These are phyloP conservation scores for Geotria australis DNA, from an alignment of 2,797 vertebrate genomes.

Conservation along the genomic window DNA sequence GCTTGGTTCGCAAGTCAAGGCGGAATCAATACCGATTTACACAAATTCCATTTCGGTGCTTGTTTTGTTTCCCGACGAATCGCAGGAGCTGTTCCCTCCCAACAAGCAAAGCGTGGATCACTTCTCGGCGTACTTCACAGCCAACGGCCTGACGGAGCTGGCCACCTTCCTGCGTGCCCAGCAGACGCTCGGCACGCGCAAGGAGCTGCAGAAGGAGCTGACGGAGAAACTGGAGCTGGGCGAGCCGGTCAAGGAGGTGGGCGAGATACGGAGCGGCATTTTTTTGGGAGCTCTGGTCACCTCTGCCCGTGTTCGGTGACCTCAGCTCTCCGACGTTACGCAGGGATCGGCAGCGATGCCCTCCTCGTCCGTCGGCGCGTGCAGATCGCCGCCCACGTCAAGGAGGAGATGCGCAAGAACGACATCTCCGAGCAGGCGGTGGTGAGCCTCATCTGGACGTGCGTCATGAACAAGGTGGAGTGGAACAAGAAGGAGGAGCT, in stretches of 20 bases:
- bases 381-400: constrained; percentile 46
- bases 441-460: constrained; percentile 52
- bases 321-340: too few relatives aligned
- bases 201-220: constrained; percentile 61
- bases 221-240: constrained; percentile 53
- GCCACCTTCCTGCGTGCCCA: constrained; percentile 47
- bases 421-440: constrained; percentile 42
- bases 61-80: background rate
- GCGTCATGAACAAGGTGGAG: constrained; percentile 58
- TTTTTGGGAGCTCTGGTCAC: too few relatives aligned
- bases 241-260: constrained; percentile 51
- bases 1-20: background rate
- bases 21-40: background rate
- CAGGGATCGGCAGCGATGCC: too few relatives aligned
- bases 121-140: constrained; percentile 53
- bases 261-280: constrained; percentile 1
- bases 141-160: constrained; percentile 54
- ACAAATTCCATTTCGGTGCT: background rate
- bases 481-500: constrained; percentile 83
- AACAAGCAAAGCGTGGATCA: constrained; percentile 66
- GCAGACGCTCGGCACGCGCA: constrained; percentile 47
- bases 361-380: too few relatives aligned
- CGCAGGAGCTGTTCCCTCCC: constrained; percentile 49
- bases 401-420: constrained; percentile 67
- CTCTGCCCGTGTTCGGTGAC: too few relatives aligned